These are phyloP conservation scores for Pterophyllum scalare DNA, from an alignment of 2,113 vertebrate species.

Conservation along the genomic window DNA sequence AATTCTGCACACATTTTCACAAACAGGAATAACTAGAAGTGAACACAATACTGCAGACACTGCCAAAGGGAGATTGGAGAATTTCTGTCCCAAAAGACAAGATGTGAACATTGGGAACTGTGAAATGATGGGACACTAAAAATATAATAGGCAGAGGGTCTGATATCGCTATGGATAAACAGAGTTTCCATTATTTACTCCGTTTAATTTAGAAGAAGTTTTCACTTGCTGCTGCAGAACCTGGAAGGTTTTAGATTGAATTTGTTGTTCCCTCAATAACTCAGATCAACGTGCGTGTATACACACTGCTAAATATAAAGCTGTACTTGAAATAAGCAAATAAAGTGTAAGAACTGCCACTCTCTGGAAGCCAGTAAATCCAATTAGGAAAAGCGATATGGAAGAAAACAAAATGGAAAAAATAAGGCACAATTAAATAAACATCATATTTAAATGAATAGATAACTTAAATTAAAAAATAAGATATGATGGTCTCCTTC, in stretches of 20 bases:
- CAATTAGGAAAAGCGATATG: conserved; percentile 27
- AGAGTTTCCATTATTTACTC: background rate
- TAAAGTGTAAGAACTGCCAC: background rate
- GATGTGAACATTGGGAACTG: conserved; percentile 11
- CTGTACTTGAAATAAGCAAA: conserved; percentile 20
- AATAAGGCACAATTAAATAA: conserved; percentile 4
- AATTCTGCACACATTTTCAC: background rate
- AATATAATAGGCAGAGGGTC: background rate
- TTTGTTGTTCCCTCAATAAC: background rate
- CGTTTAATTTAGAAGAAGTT: conserved; percentile 9
- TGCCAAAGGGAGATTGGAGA: conserved; percentile 12
- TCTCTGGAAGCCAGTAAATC: conserved; percentile 19
- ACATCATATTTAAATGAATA: conserved; percentile 44
- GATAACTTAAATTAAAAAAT: conserved; percentile 53
- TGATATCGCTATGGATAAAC: background rate
- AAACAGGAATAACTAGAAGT: conserved; percentile 1
- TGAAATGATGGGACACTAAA: conserved; percentile 14
- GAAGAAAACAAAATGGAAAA: conserved; percentile 21
- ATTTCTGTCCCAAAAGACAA: conserved; percentile 39
- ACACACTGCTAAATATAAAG: background rate
- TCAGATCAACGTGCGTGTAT: background rate
- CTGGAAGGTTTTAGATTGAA: conserved; percentile 18
- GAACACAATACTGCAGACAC: background rate
- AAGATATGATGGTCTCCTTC: conserved; percentile 25
- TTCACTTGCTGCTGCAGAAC: background rate